Base-by-base conservation (phyloP, 2,797 vertebrate genomes). In the Periparus ater region DNA sequence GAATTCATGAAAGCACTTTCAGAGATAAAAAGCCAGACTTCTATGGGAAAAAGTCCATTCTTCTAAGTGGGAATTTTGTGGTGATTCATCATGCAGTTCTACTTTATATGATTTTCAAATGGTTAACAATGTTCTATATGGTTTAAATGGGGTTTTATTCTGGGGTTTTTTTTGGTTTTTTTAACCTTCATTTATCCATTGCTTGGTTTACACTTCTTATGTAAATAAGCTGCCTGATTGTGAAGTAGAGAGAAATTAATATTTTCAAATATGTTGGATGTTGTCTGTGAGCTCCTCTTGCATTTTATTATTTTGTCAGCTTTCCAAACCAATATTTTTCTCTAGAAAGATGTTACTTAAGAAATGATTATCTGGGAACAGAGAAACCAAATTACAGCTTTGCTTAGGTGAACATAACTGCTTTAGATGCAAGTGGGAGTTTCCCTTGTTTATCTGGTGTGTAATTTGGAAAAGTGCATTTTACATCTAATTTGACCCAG, bases 131-230 rank as follows among this genome's bases (percentile, higher is more conserved):
- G 67, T 85, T 42, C 57, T 38, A 4, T 60, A 25, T 45, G 32
- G n/a, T 80, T 96, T 74, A 61, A 73, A 66, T n/a, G 40, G 19
- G 21, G 21, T 23, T 95, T 95, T 93, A 72, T 93, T 93, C 47
- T 89, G 34, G 25, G 26, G 3, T 61, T 42, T 32, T 23, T 17
- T 20, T 42, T 21, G 7, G 20, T 4, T 70, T 89, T 78, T 96
- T 97, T 97, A 96, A 90, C 78, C 44, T 88, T 18, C 84, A 51
- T 94, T 86, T 88, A 50, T 86, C 83, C 79, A 74, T 89, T 93
- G 70, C 88, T 97, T 85, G 87, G 63, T 95, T 96, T 91, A 92
- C 23, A 91, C 88, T 68, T 96, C 89, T 93, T 91, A 94, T 94
- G 70, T 92, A 96, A 96, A 95, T 96, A 70, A 96, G 47, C 51